Base-by-base conservation (phyloP, 2,888 invertebrate genomes). In the Plebejus argus region DNA sequence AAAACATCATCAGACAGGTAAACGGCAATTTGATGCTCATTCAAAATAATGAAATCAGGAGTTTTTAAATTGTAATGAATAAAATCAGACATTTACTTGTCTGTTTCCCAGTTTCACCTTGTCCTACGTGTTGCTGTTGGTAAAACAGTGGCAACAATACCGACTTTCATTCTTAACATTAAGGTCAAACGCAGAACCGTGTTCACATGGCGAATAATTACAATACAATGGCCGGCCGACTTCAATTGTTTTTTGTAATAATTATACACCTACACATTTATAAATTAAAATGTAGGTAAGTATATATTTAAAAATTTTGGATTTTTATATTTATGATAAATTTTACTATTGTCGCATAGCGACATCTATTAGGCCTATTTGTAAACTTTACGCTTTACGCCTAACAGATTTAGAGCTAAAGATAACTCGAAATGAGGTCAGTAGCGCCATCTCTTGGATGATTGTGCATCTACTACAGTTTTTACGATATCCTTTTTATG, bases 121-220 rank as follows among this genome's bases (percentile, higher is more conserved):
- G 66, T 66, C 28, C 66, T 66, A 66, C 39, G 39, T 72, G 39
- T 35, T 33, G n/a, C 72, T 39, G 72, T 72, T 45, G 39, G 39
- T 45, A 72, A 72, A 72, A 72, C 72, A 72, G 39, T 45, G 39
- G 39, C 39, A 72, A 72, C 72, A 72, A 72, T 72, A 72, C 72
- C 20, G 45, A 72, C 72, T 72, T 72, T 72, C 71, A 71, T 71
- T 39, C 72, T 18, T 66, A 33, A 72, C 72, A 72, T 72, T 72
- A 72, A 72, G 72, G 72, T 72, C 72, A 72, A 35, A 72, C 72
- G 39, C 39, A 72, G 45, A 72, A 15, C 72, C 20, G 72, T 45
- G 72, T 72, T 66, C 72, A 45, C 72, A 72, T 45, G 72, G 72
- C 39, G 39, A 72, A 72, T 72, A 72, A 72, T 72, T 72, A 72